A percentile compares a stretch with the other conserved stretches of the same genome.
Conservation (phyloP, 2,888 invertebrate genomes). For the Liodrosophila aerea region DNA sequence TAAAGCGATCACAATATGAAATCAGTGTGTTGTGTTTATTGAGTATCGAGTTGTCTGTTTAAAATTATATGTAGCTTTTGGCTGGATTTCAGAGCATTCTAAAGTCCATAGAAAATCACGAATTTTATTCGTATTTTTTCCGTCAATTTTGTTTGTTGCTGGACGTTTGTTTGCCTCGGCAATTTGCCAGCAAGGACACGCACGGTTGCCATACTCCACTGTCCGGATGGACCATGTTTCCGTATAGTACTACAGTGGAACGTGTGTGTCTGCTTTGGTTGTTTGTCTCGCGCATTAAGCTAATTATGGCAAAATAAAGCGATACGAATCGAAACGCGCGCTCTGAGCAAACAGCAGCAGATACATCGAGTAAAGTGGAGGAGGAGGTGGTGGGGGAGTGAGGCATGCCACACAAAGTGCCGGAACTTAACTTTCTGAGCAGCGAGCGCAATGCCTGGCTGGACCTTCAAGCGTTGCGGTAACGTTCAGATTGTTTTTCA, state of each 20-base stretch:
- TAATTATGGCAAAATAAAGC: conserved; percentile 77
- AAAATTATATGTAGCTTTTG: too few species aligned
- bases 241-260: not conserved
- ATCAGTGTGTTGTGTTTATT: too few species aligned
- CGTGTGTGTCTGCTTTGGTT: conserved; percentile 38
- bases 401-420: conserved; percentile 20
- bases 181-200: conserved; percentile 55
- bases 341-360: conserved; percentile 45
- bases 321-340: conserved; percentile 62
- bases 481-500: conserved; percentile 75
- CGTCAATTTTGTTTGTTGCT: conserved; percentile 22
- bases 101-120: too few species aligned
- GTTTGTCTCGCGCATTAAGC: conserved; percentile 73
- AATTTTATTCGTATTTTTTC: conserved; percentile 25
- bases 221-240: conserved; percentile 9
- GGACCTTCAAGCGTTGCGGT: conserved; percentile 43
- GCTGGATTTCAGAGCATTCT: too few species aligned
- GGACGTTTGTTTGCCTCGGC: conserved; percentile 59
- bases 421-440: conserved; percentile 61
- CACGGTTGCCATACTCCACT: conserved; percentile 19
- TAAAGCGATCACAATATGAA: too few species aligned
- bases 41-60: too few species aligned
- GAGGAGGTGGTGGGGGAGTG: not conserved
- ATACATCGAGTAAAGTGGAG: too few species aligned
- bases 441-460: conserved; percentile 6